phyloP scores from a whole-genome alignment of 2,888 invertebrate genomes.

The Galerucella nymphaeae region DNA sequence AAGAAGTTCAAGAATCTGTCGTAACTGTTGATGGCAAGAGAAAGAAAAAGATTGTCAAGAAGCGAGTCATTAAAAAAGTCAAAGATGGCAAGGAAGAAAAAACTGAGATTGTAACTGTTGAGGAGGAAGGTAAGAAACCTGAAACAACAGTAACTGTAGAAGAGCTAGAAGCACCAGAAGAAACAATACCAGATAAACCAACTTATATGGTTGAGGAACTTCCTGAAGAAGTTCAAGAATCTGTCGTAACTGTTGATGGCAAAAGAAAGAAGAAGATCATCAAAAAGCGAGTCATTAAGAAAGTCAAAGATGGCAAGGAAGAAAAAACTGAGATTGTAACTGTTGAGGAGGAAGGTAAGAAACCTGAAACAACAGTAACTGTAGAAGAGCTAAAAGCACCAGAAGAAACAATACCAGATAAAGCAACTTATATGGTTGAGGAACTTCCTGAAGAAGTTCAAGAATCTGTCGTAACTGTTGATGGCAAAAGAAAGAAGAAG shows the following conservation, averaged over 20 bases:
- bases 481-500: conserved; percentile 48
- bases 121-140: conserved; percentile 41
- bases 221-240: conserved; percentile 43
- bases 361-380: conserved; percentile 59
- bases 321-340: conserved; percentile 54
- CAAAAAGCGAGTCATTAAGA: conserved; percentile 63
- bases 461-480: conserved; percentile 46
- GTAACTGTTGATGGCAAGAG: conserved; percentile 57
- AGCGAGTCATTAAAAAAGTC: conserved; percentile 62
- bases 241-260: conserved; percentile 48
- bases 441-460: conserved; percentile 42
- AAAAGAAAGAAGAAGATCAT: conserved; percentile 60
- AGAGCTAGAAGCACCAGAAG: conserved; percentile 38
- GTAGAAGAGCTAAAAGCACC: conserved; percentile 52
- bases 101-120: conserved; percentile 48
- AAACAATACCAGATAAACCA: conserved; percentile 40
- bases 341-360: conserved; percentile 58
- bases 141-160: conserved; percentile 42
- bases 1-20: conserved; percentile 58
- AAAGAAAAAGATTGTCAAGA: conserved; percentile 57
- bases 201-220: conserved; percentile 52
- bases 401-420: conserved; percentile 49
- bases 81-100: conserved; percentile 60
- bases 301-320: conserved; percentile 60
- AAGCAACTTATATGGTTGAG: conserved; percentile 37